Evolutionary conservation across 2,113 vertebrate genomes (phyloP).

Genomic region (Clinocottus analis): DNA sequence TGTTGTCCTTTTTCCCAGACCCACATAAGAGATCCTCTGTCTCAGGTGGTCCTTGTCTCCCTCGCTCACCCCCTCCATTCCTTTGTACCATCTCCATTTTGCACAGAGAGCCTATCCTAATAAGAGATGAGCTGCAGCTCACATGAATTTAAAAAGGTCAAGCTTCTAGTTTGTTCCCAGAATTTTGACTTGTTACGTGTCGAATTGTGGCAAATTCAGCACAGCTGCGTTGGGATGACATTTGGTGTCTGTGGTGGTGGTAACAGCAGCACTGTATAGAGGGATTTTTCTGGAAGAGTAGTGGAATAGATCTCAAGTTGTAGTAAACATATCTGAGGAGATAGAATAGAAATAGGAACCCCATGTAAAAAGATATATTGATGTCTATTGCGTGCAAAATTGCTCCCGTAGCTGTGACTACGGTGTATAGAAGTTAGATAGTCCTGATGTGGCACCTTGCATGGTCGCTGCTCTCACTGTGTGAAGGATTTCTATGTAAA

Average conservation of each 20-base stretch:
- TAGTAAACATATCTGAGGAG: not conserved
- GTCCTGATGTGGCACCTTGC: too few species aligned
- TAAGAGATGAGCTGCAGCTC: conserved; percentile 16
- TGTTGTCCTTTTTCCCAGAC: conserved; percentile 55
- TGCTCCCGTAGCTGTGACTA: too few species aligned
- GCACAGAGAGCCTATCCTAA: conserved; percentile 13
- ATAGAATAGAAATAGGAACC: not conserved
- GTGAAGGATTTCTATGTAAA: too few species aligned
- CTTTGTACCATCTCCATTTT: conserved; percentile 30
- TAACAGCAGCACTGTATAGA: not conserved
- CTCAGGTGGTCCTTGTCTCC: conserved; percentile 28
- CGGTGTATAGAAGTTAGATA: too few species aligned
- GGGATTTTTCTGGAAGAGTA: not conserved
- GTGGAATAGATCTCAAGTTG: not conserved
- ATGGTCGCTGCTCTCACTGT: too few species aligned
- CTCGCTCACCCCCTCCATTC: conserved; percentile 6
- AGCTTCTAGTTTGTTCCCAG: conserved; percentile 13
- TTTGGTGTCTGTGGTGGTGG: conserved; percentile 1
- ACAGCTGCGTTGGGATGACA: conserved; percentile 32
- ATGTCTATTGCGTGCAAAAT: not conserved
- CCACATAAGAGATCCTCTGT: conserved; percentile 60
- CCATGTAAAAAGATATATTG: not conserved
- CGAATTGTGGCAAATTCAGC: conserved; percentile 19
- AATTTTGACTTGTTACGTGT: conserved; percentile 27
- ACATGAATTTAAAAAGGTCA: conserved; percentile 53